Base-by-base conservation (phyloP, 2,888 invertebrate species). In the Sphinx pinastri region DNA sequence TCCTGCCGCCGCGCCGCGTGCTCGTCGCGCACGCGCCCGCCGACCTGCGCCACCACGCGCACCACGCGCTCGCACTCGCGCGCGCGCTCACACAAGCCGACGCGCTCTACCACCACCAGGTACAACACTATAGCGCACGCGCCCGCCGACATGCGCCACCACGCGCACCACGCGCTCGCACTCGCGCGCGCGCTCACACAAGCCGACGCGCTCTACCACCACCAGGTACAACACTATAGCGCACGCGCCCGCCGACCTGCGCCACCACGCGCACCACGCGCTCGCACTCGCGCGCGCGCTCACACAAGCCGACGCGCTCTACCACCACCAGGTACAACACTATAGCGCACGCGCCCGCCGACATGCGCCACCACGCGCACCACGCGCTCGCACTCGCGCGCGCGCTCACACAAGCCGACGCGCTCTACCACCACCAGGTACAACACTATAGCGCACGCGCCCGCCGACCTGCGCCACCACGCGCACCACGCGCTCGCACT, bases 41-140 rank as follows among this genome's bases (percentile, higher is more conserved):
- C 10, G 99, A 99, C 90, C 95, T 96, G 59, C 94, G 96, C 75
- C 97, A 98, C 58, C 98, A 98, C 84, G 97, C 98, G 81, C 97
- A 97, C 84, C 98, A 99, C 88, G 96, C 98, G 47, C 95, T 98
- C 79, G 96, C 97, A 85, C 94, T 99, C 63, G 97, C 98, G 14
- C 95, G 96, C 74, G 96, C 98, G n/a, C 94, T 99, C 68, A 96
- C 97, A n/a, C 95, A 96, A 73, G 96, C 96, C 74, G 96, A 96
- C 72, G 96, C 98, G 8, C 95, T 97, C 69, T 99, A 98, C 89
- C 95, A 97, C 72, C 96, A 98, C 84, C 96, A 98, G 95, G 98
- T 98, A 87, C 49, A n/a, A 57, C 45, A 31, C 59, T 13, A 14
- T 5, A 12, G 3, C n/a, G 1, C 14, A 54, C 54, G 8, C n/a